Percentiles rank a stretch among this genome's conserved stretches.
Evolutionary conservation across 2,113 vertebrate species (phyloP).

Genomic region (Nestor notabilis): DNA sequence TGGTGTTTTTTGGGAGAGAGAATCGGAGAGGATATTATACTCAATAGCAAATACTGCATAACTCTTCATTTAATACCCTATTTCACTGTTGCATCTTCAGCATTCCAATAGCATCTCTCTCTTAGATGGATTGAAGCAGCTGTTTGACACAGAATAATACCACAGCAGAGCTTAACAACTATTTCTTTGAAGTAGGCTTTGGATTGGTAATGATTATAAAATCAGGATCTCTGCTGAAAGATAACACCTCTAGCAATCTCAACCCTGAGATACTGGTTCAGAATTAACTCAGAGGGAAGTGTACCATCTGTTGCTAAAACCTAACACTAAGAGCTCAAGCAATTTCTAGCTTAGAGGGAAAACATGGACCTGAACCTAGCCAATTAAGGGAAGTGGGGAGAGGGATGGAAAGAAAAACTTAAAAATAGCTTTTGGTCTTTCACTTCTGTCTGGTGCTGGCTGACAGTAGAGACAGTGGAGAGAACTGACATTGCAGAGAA

Average conservation of each 20-base stretch:
- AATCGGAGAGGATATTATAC: neutral
- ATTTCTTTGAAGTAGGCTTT: neutral
- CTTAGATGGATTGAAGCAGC: neutral
- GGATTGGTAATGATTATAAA: slow-evolving; percentile 40
- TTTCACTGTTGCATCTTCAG: neutral
- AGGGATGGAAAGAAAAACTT: neutral
- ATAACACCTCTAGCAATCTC: slow-evolving; percentile 46
- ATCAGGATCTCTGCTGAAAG: slow-evolving; percentile 22
- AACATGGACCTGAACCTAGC: neutral
- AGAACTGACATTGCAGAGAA: neutral
- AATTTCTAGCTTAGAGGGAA: slow-evolving; percentile 28
- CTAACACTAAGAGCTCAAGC: slow-evolving; percentile 1
- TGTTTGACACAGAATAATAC: slow-evolving; percentile 1
- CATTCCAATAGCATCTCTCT: neutral
- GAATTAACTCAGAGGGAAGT: slow-evolving; percentile 45
- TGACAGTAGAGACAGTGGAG: neutral
- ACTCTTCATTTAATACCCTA: neutral
- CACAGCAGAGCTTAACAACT: neutral
- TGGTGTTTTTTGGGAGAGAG: neutral
- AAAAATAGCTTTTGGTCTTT: slow-evolving; percentile 28
- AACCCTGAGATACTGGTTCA: slow-evolving; percentile 13
- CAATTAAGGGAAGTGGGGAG: slow-evolving; percentile 2
- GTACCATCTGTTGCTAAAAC: slow-evolving; percentile 55
- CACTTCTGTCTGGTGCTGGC: neutral
- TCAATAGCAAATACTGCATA: neutral